phyloP scores from a whole-genome alignment of 2,797 vertebrate genomes.

The Podargus strigoides region DNA sequence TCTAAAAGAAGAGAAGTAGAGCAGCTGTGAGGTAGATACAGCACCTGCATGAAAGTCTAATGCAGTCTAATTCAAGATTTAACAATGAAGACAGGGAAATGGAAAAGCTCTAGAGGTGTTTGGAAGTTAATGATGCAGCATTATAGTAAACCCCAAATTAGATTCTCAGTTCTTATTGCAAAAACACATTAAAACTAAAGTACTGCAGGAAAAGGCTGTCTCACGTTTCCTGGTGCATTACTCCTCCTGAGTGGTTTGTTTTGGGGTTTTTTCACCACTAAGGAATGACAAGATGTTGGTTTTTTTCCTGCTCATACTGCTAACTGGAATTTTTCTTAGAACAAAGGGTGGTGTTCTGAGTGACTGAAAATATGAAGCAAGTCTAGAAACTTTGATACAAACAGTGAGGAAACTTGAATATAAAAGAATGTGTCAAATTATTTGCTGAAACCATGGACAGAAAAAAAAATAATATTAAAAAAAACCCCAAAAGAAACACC shows the following conservation, averaged over 20 bases:
- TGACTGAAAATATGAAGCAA: neutral
- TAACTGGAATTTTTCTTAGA: neutral
- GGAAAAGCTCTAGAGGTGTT: constrained; percentile 18
- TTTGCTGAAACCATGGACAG: neutral
- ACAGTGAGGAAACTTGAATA: neutral
- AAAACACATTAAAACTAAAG: neutral
- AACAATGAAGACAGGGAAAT: neutral
- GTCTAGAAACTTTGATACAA: neutral
- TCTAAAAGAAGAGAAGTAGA: neutral
- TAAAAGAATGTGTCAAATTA: neutral
- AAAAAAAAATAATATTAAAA: neutral
- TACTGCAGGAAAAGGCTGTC: neutral
- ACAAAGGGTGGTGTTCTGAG: neutral
- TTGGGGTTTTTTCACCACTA: neutral
- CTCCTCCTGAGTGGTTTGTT: neutral
- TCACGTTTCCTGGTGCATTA: neutral
- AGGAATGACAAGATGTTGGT: neutral
- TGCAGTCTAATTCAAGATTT: neutral
- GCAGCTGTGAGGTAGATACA: neutral
- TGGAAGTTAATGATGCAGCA: constrained; percentile 21
- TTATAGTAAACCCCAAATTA: neutral
- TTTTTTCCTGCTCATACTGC: neutral
- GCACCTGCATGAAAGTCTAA: neutral
- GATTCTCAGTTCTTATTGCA: neutral
- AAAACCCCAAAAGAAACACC: neutral